Conservation (phyloP, 1,140 invertebrate genomes). For the Drosophila melanica region DNA sequence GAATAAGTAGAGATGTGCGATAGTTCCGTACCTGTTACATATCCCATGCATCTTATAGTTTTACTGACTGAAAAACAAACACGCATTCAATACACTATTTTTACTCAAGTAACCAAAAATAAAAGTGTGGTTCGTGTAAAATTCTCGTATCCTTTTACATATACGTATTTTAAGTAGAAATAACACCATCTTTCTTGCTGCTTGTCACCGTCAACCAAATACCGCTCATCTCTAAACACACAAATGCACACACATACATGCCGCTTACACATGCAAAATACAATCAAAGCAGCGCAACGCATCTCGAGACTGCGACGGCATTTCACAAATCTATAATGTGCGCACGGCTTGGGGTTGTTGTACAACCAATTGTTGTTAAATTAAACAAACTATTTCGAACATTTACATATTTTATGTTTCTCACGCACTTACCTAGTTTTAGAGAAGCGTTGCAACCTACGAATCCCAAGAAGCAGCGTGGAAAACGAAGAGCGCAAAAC, state of each 20-base stretch:
- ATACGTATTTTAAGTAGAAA: background rate
- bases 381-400: background rate
- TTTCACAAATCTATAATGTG: constrained; percentile 54
- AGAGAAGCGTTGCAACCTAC: constrained; percentile 56
- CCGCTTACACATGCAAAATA: constrained; percentile 55
- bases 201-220: constrained; percentile 1
- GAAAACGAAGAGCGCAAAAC: constrained; percentile 74
- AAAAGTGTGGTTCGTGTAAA: background rate
- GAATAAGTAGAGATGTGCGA: constrained; percentile 42
- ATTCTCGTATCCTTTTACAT: background rate
- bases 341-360: constrained; percentile 20
- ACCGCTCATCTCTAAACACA: constrained; percentile 43
- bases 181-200: background rate
- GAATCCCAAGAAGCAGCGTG: constrained; percentile 64
- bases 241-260: constrained; percentile 34
- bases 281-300: constrained; percentile 54
- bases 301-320: constrained; percentile 65
- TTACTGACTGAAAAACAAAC: constrained; percentile 1
- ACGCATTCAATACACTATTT: background rate
- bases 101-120: background rate
- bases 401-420: constrained; percentile 21
- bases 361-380: constrained; percentile 20
- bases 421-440: constrained; percentile 67
- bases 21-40: constrained; percentile 45
- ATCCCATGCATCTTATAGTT: constrained; percentile 22